Conservation (phyloP, 2,797 vertebrate species). For the Enteromius afrohamiltoni region DNA sequence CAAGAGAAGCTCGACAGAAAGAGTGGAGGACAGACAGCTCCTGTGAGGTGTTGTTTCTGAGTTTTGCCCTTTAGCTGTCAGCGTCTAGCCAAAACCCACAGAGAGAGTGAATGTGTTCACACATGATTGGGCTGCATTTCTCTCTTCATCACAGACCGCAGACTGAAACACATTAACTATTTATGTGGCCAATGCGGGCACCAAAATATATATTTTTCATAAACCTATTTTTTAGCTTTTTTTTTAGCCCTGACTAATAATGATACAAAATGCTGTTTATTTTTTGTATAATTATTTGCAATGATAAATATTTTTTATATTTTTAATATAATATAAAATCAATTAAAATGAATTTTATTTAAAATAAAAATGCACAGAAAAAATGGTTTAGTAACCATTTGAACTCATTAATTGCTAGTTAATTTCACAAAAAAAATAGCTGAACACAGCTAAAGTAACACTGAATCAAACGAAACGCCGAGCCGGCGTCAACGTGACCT, state of each 20-base stretch:
- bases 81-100: conserved; percentile 46
- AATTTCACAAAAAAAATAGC: background rate
- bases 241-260: background rate
- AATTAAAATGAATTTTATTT: background rate
- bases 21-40: background rate
- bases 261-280: background rate
- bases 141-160: conserved; percentile 45
- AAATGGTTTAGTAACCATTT: background rate
- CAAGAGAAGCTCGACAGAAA: background rate
- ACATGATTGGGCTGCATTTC: conserved; percentile 51
- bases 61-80: conserved; percentile 56
- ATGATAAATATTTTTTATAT: background rate
- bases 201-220: conserved; percentile 11
- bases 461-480: no score
- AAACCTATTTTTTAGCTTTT: background rate
- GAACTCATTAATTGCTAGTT: background rate
- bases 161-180: conserved; percentile 62
- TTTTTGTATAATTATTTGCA: background rate
- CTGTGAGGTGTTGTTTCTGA: conserved; percentile 35
- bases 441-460: background rate
- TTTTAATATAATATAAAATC: background rate
- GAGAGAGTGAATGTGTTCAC: conserved; percentile 56
- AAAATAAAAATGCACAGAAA: background rate
- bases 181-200: conserved; percentile 48
- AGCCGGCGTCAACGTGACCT: no score